phyloP scores from a whole-genome alignment of 64 coral and sea anemone species.

The Actinia equina region DNA sequence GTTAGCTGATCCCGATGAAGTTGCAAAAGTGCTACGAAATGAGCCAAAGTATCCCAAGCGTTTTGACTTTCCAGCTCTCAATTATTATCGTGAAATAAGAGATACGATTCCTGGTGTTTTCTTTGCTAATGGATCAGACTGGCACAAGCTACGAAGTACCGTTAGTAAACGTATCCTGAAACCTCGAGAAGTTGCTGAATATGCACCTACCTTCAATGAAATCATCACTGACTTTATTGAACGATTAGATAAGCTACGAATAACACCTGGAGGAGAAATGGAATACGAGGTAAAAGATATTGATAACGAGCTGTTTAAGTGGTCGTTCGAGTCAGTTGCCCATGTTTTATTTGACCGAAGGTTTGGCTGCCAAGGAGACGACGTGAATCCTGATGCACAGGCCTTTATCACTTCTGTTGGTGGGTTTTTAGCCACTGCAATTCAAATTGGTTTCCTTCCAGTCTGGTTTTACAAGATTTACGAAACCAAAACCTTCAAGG shows the following conservation, averaged over 20 bases:
- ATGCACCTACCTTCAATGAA: slow-evolving; percentile 37
- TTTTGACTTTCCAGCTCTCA: slow-evolving; percentile 19
- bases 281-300: slow-evolving; percentile 40
- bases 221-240: slow-evolving; percentile 33
- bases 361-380: slow-evolving; percentile 38
- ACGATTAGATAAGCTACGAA: neutral
- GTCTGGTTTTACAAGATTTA: slow-evolving; percentile 55
- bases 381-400: slow-evolving; percentile 33
- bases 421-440: neutral
- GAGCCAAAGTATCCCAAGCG: slow-evolving; percentile 67
- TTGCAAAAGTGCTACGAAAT: slow-evolving; percentile 30
- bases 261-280: neutral
- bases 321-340: slow-evolving; percentile 73
- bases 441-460: slow-evolving; percentile 1
- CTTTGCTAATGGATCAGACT: slow-evolving; percentile 51
- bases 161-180: slow-evolving; percentile 53
- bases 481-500: slow-evolving; percentile 41
- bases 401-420: slow-evolving; percentile 49
- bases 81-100: slow-evolving; percentile 49
- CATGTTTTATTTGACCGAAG: slow-evolving; percentile 58
- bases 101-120: slow-evolving; percentile 48
- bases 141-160: slow-evolving; percentile 52
- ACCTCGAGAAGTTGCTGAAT: slow-evolving; percentile 59
- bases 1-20: slow-evolving; percentile 36
- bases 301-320: slow-evolving; percentile 59